Evolutionary conservation across 2,113 vertebrate species (phyloP), one percentile per base, ranked within the genome.

Genomic region (Neolamprologus hecqui): DNA sequence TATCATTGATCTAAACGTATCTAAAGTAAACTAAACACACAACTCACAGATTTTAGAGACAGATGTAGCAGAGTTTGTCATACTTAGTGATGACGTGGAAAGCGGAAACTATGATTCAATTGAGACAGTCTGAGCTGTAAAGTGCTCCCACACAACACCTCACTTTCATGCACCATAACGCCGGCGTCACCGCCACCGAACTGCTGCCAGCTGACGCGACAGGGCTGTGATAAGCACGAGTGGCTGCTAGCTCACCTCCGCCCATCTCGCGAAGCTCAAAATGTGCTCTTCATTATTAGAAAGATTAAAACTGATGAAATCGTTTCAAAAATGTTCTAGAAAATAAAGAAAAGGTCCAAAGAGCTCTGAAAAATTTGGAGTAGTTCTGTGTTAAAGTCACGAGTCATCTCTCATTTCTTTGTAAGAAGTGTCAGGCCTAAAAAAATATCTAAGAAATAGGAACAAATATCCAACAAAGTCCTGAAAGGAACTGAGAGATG

Each of bases 81-180:
- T 79, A 86, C 55, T 81, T 80, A 21, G 79, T 42, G 63, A 81
- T 81, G 23, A 81, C 40, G 86, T 92, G 77, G 87, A 77, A 86
- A 75, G 51, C 17, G 23, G 77, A 84, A 90, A 83, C 47, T 82
- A 81, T 93, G 88, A 94, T 81, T 92, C 82, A 87, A 86, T 83
- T 86, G 31, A 77, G 85, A 85, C 68, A 77, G 89, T 80, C 15
- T 84, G 58, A 79, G 90, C 58, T 88, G 89, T 79, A 42, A 85
- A 86, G 57, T 70, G 68, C 89, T 93, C 93, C 91, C 92, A 94
- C 92, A 82, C 93, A 86, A 81, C 87, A 92, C 84, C 91, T 88
- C 82, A 75, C 51, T 86, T 63, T 85, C 65, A 79, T 58, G 89
- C 84, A 73, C 35, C 81, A 83, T 79, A 90, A 80, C 31, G 33